Base-by-base conservation (phyloP, 2,888 invertebrate genomes). In the Anoplius nigerrimus region DNA sequence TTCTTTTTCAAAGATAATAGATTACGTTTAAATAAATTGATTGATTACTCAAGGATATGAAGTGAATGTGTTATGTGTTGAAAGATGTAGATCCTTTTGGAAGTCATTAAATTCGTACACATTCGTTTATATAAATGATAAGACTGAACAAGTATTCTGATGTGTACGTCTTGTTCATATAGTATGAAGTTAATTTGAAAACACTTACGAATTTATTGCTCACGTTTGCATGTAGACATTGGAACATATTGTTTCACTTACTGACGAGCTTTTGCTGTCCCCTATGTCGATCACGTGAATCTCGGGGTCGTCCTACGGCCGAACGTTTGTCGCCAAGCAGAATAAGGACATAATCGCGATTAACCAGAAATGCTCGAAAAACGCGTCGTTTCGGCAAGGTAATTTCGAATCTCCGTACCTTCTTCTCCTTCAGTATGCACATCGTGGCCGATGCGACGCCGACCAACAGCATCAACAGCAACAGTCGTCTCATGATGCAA, bases 351-450 rank as follows among this genome's bases (percentile, higher is more conserved):
- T 74, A 73, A 66, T 80, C 65, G 51, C 74, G 75, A 68, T 69
- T 70, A 60, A 73, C 21, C 56, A 72, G 46, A 22, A 76, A 54
- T 56, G 66, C 60, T 52, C 63, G 64, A 43, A 71, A 55, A 24
- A 69, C 57, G 45, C 66, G 72, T 53, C 61, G 68, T 24, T 20
- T 52, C 46, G 77, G 75, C 58, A 79, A 66, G 34, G 66, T 71
- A 61, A 82, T 75, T 54, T 75, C 66, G 74, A 71, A 77, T 75
- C 63, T 74, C 57, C 66, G 77, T 83, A 82, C 83, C 82, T 82
- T 81, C 62, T 72, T 66, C 58, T 78, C 74, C 18, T 66, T 51
- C 52, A 74, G 66, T 51, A 75, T 24, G 64, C 82, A 75, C n/a
- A 69, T 63, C 45, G 73, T 73, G 21, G 74, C 63, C 27, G 62